Evolutionary conservation across 2,797 vertebrate genomes (phyloP).

Genomic region (Sebastes ruberrimus): DNA sequence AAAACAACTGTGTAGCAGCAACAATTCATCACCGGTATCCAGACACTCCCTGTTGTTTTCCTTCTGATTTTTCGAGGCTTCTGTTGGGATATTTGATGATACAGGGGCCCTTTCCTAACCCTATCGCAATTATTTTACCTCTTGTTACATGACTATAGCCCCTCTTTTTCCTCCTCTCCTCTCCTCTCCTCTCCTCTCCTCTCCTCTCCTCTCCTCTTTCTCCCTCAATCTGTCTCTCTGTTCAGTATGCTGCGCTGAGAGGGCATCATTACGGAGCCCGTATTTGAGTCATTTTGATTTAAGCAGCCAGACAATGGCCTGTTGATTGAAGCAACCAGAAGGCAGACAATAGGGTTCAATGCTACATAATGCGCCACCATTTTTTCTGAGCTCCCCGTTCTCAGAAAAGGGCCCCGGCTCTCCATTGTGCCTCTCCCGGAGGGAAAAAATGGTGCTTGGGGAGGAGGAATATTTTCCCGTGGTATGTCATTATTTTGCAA

Average conservation of each 20-base stretch:
- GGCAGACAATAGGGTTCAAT: slow-evolving; percentile 99
- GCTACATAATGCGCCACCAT: slow-evolving; percentile 99
- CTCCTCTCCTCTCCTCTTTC: slow-evolving; percentile 48
- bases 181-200: too few species aligned
- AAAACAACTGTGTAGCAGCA: slow-evolving; percentile 77
- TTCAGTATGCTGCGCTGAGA: slow-evolving; percentile 95
- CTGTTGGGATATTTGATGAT: slow-evolving; percentile 24
- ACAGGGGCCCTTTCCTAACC: slow-evolving; percentile 63
- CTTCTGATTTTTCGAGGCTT: slow-evolving; percentile 12
- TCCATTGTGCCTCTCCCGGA: slow-evolving; percentile 88
- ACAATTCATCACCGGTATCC: slow-evolving; percentile 77
- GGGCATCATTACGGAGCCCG: slow-evolving; percentile 99
- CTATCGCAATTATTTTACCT: slow-evolving; percentile 86
- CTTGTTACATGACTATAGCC: slow-evolving; percentile 48
- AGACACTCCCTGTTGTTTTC: slow-evolving; percentile 54
- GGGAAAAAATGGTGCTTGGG: slow-evolving; percentile 94
- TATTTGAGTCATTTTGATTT: slow-evolving; percentile 99
- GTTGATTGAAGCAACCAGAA: slow-evolving; percentile 99
- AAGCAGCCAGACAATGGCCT: slow-evolving; percentile 99
- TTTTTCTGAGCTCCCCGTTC: slow-evolving; percentile 85
- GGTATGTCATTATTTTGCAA: slow-evolving; percentile 99
- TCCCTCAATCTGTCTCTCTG: slow-evolving; percentile 87
- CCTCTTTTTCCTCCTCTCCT: slow-evolving; percentile 67
- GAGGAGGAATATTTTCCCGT: slow-evolving; percentile 99
- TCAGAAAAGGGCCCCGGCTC: slow-evolving; percentile 96